These are phyloP conservation scores for Syrphus vitripennis DNA, from an alignment of 2,888 invertebrate species.

Conservation along the genomic window DNA sequence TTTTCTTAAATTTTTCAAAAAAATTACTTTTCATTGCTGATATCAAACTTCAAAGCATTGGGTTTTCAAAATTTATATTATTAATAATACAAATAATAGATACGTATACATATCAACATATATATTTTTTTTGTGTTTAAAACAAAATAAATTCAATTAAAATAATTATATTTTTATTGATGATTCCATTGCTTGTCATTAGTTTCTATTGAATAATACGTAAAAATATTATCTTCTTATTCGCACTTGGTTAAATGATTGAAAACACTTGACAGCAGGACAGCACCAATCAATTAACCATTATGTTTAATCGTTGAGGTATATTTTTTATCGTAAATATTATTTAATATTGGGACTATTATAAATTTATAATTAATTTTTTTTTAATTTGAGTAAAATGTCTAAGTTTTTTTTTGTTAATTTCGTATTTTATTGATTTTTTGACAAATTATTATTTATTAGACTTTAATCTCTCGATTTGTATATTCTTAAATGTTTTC, in stretches of 20 bases:
- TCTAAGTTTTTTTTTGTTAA: not conserved
- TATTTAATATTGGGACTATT: not conserved
- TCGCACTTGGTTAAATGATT: conserved; percentile 5
- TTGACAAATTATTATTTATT: not conserved
- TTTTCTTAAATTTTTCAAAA: too few relatives aligned
- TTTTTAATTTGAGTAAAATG: not conserved
- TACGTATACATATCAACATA: not conserved
- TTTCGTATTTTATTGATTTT: not conserved
- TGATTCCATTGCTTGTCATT: not conserved
- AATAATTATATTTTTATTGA: conserved; percentile 2
- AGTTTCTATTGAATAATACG: not conserved
- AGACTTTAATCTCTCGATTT: too few relatives aligned
- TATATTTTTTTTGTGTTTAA: not conserved
- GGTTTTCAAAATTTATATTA: too few relatives aligned
- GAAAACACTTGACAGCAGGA: conserved; percentile 18
- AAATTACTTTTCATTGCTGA: too few relatives aligned
- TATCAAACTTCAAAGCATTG: too few relatives aligned
- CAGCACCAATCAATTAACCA: not conserved
- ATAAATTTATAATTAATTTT: not conserved
- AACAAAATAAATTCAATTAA: conserved; percentile 1
- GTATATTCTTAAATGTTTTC: too few relatives aligned
- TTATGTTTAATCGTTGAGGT: not conserved
- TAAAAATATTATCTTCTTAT: not conserved
- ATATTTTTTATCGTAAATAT: not conserved
- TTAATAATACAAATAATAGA: too few relatives aligned